These are phyloP conservation scores for Cairina moschata DNA, from an alignment of 2,113 vertebrate species.

Conservation along the genomic window DNA sequence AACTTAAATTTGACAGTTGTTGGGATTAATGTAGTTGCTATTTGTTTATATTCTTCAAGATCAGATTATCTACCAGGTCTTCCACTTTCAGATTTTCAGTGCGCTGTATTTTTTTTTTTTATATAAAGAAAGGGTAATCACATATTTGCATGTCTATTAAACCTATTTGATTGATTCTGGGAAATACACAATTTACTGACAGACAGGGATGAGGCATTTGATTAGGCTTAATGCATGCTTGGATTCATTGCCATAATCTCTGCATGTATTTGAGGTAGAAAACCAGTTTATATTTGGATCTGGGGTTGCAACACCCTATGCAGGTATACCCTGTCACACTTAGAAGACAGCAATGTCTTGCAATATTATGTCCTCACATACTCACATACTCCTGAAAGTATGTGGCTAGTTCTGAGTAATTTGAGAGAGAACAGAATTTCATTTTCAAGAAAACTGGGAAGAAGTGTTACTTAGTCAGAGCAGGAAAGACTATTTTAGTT, in stretches of 20 bases:
- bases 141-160: background rate
- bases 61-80: background rate
- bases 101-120: background rate
- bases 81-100: background rate
- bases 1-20: background rate
- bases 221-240: background rate
- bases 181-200: background rate
- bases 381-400: background rate
- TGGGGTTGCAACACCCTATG: background rate
- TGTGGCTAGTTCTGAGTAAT: slow-evolving; percentile 38
- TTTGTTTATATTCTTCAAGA: background rate
- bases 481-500: background rate
- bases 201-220: background rate
- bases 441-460: background rate
- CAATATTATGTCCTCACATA: background rate
- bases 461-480: slow-evolving; percentile 2
- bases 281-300: background rate
- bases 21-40: background rate
- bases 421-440: background rate
- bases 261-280: background rate
- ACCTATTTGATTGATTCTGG: background rate
- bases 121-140: background rate
- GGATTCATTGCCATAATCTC: background rate
- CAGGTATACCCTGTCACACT: background rate
- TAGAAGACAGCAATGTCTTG: background rate